Evolutionary conservation across 2,113 vertebrate species (phyloP), one percentile per base, ranked within the genome.

Genomic region (Cryptoleucopteryx plumbea): DNA sequence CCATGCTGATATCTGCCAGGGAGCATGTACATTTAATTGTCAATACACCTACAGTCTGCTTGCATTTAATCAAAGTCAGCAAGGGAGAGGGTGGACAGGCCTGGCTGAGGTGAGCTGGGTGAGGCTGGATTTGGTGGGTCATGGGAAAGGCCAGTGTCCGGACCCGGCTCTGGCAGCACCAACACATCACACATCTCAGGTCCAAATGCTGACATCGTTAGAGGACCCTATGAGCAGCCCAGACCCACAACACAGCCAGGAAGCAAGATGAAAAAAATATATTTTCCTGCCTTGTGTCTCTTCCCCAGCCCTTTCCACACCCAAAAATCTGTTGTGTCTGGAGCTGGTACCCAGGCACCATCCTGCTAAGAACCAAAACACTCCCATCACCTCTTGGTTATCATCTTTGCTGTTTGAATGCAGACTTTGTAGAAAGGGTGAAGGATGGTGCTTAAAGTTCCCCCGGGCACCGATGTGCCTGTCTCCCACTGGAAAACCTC

Each of bases 301-400:
- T 83, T 65, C 38, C 10, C 17, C 14, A 79, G 29, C 23, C 22
- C 27, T 59, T 31, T 48, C 38, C 20, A 48, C 55, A 42, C 10
- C 13, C 43, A 31, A 87, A 74, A 18, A 9, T 21, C 15, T 13
- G 2, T 6, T 52, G 22, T n/a, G 31, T 13, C 42, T 73, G 71
- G 55, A 78, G 17, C 43, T 63, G 36, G 32, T 70, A 45, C 34
- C 38, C 4, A 6, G 14, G 58, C 81, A 61, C 18, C 27, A 7
- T 17, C 34, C 61, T 25, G 4, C 40, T 53, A 34, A 71, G 47
- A 61, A 84, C 42, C 2, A 0, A 66, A 75, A 50, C 0, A 0
- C 47, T 77, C 58, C 52, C 34, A 10, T 71, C 42, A 25, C 36
- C 47, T 53, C 36, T 38, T 29, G 47, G 68, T 38, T 53, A 26